Evolutionary conservation across 2,797 vertebrate species (phyloP).

Genomic region (Podargus strigoides): DNA sequence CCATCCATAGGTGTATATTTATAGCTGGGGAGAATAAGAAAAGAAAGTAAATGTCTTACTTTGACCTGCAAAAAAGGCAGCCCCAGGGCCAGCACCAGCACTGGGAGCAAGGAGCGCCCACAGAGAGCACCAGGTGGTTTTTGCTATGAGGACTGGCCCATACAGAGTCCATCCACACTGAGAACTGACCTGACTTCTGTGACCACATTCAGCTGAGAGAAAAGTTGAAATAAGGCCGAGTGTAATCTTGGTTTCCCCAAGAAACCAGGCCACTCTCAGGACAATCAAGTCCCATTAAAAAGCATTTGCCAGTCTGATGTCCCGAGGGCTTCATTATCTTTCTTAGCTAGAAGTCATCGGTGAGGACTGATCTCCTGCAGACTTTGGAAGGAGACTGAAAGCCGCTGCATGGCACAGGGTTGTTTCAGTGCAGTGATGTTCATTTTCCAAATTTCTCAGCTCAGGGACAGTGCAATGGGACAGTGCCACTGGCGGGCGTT

Average conservation of each 20-base stretch:
- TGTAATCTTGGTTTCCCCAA: slow-evolving; percentile 31
- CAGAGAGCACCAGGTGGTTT: neutral
- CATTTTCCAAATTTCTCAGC: neutral
- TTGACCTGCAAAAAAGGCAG: neutral
- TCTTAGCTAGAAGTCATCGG: neutral
- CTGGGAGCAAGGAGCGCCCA: neutral
- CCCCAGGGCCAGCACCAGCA: neutral
- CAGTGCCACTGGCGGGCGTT: rapidly evolving
- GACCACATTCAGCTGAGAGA: neutral
- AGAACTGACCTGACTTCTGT: neutral
- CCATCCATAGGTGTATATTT: neutral
- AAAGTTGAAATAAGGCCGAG: slow-evolving; percentile 32
- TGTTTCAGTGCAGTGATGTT: neutral
- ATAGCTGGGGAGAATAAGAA: neutral
- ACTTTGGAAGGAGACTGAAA: neutral
- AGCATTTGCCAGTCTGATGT: neutral
- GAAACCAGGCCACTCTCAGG: slow-evolving; percentile 28
- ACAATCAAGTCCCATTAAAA: slow-evolving; percentile 25
- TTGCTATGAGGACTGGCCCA: neutral
- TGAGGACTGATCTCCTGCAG: neutral
- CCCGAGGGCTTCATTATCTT: neutral
- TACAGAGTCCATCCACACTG: rapidly evolving
- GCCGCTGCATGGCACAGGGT: neutral
- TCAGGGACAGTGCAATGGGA: neutral
- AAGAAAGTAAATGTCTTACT: neutral